Evolutionary conservation across 2,888 invertebrate genomes (phyloP), one percentile per base, ranked within the genome.

Genomic region (Mechanitis mazaeus): DNA sequence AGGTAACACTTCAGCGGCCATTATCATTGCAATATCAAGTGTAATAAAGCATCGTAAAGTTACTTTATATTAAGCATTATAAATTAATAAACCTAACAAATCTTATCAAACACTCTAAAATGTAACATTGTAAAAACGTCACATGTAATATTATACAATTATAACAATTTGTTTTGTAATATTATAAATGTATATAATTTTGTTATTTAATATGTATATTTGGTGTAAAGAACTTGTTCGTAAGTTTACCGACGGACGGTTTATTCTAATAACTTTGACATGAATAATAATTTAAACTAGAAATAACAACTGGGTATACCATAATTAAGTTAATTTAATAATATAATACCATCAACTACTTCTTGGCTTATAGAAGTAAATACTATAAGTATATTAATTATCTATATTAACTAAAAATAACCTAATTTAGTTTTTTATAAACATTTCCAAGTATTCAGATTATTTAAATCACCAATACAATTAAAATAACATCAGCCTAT

Each of bases 1-100:
- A 12, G 6, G 56, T 56, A 60, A 20, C 11, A 58, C n/a, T 53
- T 42, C 12, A 28, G 28, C 5, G 11, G n/a, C 28, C 12, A 53
- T 72, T 78, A 81, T 81, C 80, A 79, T n/a, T 20, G 12, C 33
- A 45, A 11, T 58, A 42, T 33, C 38, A 54, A 33, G 33, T 31
- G 20, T 33, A 57, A 9, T 46, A 46, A 46, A 38, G 42, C 33
- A 45, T 54, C 35, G n/a, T 35, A 54, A 54, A 33, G 20, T 55
- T 12, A 35, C 9, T 20, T 7, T 55, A 45, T 4, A 4, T 45
- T 45, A 45, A 28, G 31, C 20, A 12, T 1, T 31, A 56, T 31
- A 45, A 56, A 56, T 56, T 45, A 45, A 33, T 31, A 54, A 33
- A 45, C 33, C 59, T 45, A 31, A 33, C 9, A 54, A 45, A 45